These are phyloP conservation scores for Orthonevra nobilis DNA, from an alignment of 2,888 invertebrate species.

Conservation along the genomic window DNA sequence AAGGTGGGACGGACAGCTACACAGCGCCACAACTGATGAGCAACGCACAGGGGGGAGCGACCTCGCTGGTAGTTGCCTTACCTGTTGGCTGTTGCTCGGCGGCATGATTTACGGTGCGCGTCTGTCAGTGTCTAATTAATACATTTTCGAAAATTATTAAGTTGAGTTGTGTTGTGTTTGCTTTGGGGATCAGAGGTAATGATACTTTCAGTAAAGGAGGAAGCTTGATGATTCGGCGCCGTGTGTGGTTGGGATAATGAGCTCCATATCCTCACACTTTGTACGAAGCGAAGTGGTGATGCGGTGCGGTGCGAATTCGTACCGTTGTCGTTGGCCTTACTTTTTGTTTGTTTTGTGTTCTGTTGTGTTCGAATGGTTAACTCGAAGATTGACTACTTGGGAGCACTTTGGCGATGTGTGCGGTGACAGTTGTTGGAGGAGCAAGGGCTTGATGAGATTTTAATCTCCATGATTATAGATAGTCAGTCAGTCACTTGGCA, in stretches of 20 bases:
- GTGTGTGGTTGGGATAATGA: conserved; percentile 70
- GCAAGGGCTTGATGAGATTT: conserved; percentile 40
- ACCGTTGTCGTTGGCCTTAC: conserved; percentile 13
- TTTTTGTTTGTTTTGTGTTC: no score
- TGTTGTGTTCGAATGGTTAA: conserved; percentile 25
- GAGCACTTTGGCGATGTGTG: conserved; percentile 48
- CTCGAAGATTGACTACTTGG: conserved; percentile 45
- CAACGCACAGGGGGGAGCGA: conserved; percentile 26
- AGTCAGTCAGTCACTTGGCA: conserved; percentile 26
- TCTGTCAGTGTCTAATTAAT: conserved; percentile 71
- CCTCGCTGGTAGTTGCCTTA: conserved; percentile 34
- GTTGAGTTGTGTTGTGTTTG: conserved; percentile 59
- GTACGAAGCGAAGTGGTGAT: background rate
- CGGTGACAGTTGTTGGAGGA: conserved; percentile 40
- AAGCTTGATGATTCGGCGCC: conserved; percentile 59
- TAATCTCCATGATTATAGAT: conserved; percentile 59
- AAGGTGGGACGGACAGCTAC: conserved; percentile 62
- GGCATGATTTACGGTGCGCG: conserved; percentile 70
- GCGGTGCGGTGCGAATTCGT: conserved; percentile 12
- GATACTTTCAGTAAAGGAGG: conserved; percentile 36
- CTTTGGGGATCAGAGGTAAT: conserved; percentile 52
- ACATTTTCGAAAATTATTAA: conserved; percentile 71
- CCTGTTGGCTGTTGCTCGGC: conserved; percentile 44
- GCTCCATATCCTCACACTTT: conserved; percentile 67
- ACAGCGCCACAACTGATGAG: conserved; percentile 55